Percentiles rank a stretch among this genome's conserved stretches.
phyloP scores from a whole-genome alignment of 2,888 invertebrate species.

The Dinocampus coccinellae region DNA sequence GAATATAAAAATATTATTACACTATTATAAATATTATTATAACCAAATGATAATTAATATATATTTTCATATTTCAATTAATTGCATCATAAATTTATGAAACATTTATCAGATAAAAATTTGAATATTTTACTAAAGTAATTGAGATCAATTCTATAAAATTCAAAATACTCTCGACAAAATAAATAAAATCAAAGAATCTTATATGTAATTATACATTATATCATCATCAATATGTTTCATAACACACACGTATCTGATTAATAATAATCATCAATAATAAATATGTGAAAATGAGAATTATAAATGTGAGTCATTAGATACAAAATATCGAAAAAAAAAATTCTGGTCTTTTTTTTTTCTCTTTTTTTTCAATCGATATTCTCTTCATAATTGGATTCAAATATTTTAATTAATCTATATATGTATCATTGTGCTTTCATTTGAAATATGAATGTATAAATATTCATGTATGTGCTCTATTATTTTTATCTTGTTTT shows the following conservation, averaged over 20 bases:
- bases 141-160: neutral
- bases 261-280: neutral
- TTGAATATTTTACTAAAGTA: neutral
- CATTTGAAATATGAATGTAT: neutral
- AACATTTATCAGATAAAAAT: neutral
- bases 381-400: neutral
- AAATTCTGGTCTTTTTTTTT: neutral
- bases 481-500: conserved; percentile 18
- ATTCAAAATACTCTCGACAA: neutral
- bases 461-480: neutral
- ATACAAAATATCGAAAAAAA: too few species aligned
- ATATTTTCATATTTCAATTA: neutral
- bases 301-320: too few species aligned
- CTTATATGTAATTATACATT: neutral
- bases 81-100: neutral
- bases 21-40: neutral
- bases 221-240: neutral
- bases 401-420: neutral
- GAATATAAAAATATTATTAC: neutral
- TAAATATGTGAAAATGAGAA: neutral
- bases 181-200: neutral
- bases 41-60: neutral
- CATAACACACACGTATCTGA: neutral
- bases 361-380: neutral
- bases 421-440: neutral